Conservation (phyloP, 1,140 invertebrate genomes). For the Aethina tumida region DNA sequence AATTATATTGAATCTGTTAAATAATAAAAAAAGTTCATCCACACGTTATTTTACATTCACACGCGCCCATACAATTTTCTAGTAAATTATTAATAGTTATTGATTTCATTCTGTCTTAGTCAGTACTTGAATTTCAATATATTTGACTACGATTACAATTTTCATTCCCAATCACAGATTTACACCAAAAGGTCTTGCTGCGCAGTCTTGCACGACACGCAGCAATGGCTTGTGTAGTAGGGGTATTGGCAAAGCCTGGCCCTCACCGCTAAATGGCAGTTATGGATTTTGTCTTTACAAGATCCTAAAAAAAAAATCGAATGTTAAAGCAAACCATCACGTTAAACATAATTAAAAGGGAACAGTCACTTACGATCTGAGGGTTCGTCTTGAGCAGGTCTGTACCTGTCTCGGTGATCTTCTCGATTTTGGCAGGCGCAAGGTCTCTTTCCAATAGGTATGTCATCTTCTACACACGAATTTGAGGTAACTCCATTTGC, state of each 20-base stretch:
- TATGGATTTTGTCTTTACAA: conserved; percentile 62
- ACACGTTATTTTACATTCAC: conserved; percentile 13
- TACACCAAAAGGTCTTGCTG: conserved; percentile 30
- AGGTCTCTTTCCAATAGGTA: conserved; percentile 26
- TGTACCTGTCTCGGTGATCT: conserved; percentile 20
- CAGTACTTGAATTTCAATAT: conserved; percentile 20
- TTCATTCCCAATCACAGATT: conserved; percentile 17
- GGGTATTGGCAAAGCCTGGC: conserved; percentile 70
- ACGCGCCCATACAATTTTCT: conserved; percentile 5
- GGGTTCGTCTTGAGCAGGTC: conserved; percentile 32
- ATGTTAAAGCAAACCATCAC: conserved; percentile 1
- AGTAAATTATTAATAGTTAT: conserved; percentile 4
- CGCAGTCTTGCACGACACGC: conserved; percentile 49
- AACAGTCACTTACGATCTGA: conserved; percentile 27
- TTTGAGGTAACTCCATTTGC: conserved; percentile 31
- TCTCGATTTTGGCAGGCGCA: conserved; percentile 25
- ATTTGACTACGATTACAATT: conserved; percentile 15
- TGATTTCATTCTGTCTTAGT: conserved; percentile 6
- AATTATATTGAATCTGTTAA: conserved; percentile 1
- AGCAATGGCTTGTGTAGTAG: conserved; percentile 71
- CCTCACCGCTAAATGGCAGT: conserved; percentile 67
- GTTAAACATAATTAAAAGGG: not conserved
- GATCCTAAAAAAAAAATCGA: conserved; percentile 29
- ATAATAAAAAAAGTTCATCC: conserved; percentile 3
- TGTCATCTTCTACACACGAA: conserved; percentile 23